Conservation (phyloP, 92 coral and sea anemone genomes). For the Galaxea fascicularis region DNA sequence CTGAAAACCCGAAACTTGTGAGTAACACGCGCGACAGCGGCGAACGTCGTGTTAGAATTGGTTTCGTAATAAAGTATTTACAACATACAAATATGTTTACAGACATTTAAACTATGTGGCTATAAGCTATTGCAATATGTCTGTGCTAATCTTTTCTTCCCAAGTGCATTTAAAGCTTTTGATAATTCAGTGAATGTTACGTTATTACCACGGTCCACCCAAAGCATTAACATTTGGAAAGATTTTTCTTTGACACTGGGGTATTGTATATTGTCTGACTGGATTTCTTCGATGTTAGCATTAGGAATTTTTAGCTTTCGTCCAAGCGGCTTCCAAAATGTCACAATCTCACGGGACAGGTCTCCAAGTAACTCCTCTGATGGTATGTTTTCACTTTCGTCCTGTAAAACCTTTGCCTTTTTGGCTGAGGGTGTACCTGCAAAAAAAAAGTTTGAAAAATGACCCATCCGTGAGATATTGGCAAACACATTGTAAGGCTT, state of each 20-base stretch:
- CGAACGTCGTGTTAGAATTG: background rate
- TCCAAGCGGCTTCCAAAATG: conserved; percentile 80
- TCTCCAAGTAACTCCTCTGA: conserved; percentile 67
- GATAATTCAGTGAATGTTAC: conserved; percentile 66
- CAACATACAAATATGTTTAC: background rate
- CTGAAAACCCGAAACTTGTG: too few relatives aligned
- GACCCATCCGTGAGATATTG: background rate
- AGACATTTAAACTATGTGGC: background rate
- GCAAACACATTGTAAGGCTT: too few relatives aligned
- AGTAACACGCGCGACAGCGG: background rate
- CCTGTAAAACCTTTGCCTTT: conserved; percentile 30
- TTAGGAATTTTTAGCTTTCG: conserved; percentile 69
- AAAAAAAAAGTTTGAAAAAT: background rate
- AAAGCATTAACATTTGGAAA: conserved; percentile 73
- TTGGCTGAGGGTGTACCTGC: conserved; percentile 46
- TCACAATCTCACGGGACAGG: conserved; percentile 61
- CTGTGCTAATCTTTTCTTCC: conserved; percentile 67
- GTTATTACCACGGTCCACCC: conserved; percentile 58
- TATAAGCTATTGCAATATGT: conserved; percentile 32
- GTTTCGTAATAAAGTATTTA: too few relatives aligned
- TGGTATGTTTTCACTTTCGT: conserved; percentile 30
- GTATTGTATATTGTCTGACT: conserved; percentile 71
- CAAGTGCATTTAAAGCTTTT: conserved; percentile 61
- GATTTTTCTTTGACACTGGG: conserved; percentile 72
- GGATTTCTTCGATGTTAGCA: conserved; percentile 74